phyloP scores from a whole-genome alignment of 2,888 invertebrate species.

The Amphipoea oculea region DNA sequence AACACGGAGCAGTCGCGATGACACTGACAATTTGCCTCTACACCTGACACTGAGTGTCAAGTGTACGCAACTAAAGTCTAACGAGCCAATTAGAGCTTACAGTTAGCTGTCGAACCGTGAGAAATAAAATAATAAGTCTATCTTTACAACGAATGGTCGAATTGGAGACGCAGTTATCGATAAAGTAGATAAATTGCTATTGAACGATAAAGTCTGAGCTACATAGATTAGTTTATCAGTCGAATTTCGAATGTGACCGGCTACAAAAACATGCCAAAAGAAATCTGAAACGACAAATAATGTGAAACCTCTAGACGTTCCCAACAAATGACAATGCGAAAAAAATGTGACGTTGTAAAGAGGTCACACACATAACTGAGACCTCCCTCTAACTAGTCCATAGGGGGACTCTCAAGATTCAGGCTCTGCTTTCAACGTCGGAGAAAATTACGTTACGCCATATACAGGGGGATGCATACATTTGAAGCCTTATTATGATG shows the following conservation, averaged over 20 bases:
- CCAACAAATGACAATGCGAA: constrained; percentile 13
- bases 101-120: constrained; percentile 65
- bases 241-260: constrained; percentile 18
- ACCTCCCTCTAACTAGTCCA: constrained; percentile 46
- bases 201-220: constrained; percentile 49
- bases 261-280: constrained; percentile 13
- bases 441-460: constrained; percentile 33
- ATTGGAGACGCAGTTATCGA: constrained; percentile 50
- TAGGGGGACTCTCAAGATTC: constrained; percentile 42
- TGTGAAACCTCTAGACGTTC: constrained; percentile 8
- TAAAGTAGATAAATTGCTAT: constrained; percentile 44
- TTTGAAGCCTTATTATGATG: constrained; percentile 12
- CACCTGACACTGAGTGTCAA: constrained; percentile 63
- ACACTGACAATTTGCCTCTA: constrained; percentile 48
- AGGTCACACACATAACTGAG: constrained; percentile 42
- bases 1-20: constrained; percentile 39
- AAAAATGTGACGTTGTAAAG: constrained; percentile 35
- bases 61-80: constrained; percentile 62
- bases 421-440: constrained; percentile 12
- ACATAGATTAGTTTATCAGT: constrained; percentile 51
- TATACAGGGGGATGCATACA: constrained; percentile 8
- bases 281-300: constrained; percentile 10
- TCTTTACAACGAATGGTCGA: constrained; percentile 35
- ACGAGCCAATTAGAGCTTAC: constrained; percentile 66
- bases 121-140: constrained; percentile 60